These are phyloP conservation scores for Centropus bengalensis DNA, from an alignment of 2,113 vertebrate species.

Conservation along the genomic window DNA sequence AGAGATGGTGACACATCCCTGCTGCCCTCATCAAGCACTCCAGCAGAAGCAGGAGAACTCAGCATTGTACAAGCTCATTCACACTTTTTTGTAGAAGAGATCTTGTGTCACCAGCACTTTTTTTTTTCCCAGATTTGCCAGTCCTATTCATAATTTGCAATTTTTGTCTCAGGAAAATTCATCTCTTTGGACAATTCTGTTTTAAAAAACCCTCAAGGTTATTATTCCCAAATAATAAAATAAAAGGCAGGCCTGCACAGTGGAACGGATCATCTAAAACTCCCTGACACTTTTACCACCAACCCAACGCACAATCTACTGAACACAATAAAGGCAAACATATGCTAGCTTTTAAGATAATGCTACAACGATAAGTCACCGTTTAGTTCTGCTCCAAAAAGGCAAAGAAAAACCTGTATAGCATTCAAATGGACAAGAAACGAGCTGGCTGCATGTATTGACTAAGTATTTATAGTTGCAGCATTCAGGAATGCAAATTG, in stretches of 20 bases:
- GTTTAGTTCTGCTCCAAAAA: background rate
- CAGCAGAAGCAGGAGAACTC: background rate
- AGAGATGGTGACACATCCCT: background rate
- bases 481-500: slow-evolving; percentile 59
- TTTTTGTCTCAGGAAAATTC: background rate
- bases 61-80: background rate
- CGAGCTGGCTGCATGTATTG: slow-evolving; percentile 16
- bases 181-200: background rate
- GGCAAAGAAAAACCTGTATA: background rate
- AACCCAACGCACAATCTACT: background rate
- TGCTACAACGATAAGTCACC: background rate
- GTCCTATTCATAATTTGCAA: background rate
- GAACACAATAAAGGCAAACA: background rate
- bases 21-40: background rate
- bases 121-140: background rate
- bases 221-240: background rate
- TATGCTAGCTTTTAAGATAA: background rate
- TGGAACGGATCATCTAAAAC: background rate
- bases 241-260: background rate
- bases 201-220: background rate
- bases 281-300: background rate
- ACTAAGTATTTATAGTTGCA: slow-evolving; percentile 64
- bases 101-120: background rate
- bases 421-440: background rate
- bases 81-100: background rate